Percentiles rank a stretch among this genome's conserved stretches.
phyloP scores from a whole-genome alignment of 2,113 vertebrate species.

The Hemichromis elongatus region DNA sequence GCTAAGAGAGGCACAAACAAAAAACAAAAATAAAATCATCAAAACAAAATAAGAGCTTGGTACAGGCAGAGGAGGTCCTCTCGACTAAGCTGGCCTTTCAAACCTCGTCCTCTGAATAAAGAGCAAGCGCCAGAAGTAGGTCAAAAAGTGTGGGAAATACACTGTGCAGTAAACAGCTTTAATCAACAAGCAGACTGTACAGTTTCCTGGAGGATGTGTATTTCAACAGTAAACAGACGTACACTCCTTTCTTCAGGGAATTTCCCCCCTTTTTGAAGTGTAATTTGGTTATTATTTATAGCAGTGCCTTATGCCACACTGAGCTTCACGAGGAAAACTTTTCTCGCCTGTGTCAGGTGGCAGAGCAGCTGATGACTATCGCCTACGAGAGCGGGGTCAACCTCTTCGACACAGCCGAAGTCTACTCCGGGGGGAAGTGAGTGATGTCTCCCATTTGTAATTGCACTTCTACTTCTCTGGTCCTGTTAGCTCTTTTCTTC shows the following conservation, averaged over 20 bases:
- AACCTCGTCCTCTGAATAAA: neutral
- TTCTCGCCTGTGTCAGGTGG: conserved; percentile 75
- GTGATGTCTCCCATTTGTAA: conserved; percentile 30
- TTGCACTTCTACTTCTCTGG: neutral
- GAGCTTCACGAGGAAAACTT: neutral
- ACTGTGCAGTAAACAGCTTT: conserved; percentile 34
- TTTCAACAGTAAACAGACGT: neutral
- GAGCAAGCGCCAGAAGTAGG: conserved; percentile 29
- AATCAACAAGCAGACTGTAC: conserved; percentile 2
- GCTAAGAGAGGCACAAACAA: neutral
- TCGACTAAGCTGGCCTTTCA: neutral
- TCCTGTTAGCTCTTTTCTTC: neutral
- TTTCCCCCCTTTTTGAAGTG: conserved; percentile 6
- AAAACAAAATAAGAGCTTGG: neutral
- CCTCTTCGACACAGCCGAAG: conserved; percentile 94
- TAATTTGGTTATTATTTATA: neutral
- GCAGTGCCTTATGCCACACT: neutral
- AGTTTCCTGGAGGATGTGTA: neutral
- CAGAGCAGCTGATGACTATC: conserved; percentile 96
- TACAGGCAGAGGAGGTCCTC: neutral
- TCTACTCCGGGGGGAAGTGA: conserved; percentile 95
- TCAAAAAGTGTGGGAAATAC: conserved; percentile 19
- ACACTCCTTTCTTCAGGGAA: neutral
- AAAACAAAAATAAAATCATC: neutral
- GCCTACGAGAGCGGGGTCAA: conserved; percentile 96